These are phyloP conservation scores for Brachypterus glaber DNA, from an alignment of 2,888 invertebrate genomes.

Conservation along the genomic window DNA sequence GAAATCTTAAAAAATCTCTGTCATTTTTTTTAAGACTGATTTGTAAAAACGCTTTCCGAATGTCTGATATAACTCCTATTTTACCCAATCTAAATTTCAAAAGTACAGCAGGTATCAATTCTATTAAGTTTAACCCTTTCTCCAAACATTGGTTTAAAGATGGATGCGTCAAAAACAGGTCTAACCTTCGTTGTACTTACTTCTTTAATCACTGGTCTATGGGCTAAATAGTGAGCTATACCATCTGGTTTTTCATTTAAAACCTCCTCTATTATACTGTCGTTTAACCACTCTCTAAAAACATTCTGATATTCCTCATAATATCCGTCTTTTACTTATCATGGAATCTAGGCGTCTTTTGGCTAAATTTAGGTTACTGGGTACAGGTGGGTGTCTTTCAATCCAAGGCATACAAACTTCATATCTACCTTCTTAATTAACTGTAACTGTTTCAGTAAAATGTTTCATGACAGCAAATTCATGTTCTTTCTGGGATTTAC, in stretches of 20 bases:
- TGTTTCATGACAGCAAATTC: conserved; percentile 10
- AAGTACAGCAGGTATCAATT: conserved; percentile 13
- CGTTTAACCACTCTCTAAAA: conserved; percentile 7
- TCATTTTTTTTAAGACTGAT: conserved; percentile 19
- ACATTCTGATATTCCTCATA: conserved; percentile 6
- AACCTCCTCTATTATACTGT: conserved; percentile 6
- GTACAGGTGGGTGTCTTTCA: conserved; percentile 14
- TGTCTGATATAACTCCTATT: conserved; percentile 7
- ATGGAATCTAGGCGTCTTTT: conserved; percentile 10
- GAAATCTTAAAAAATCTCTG: conserved; percentile 21
- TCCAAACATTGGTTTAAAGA: conserved; percentile 23
- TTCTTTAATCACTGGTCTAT: conserved; percentile 7
- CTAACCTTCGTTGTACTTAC: conserved; percentile 5
- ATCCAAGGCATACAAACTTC: conserved; percentile 18
- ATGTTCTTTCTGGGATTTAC: too few relatives aligned
- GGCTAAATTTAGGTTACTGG: conserved; percentile 12
- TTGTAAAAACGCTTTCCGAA: conserved; percentile 20
- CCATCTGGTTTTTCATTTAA: conserved; percentile 1
- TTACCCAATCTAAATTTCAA: conserved; percentile 16
- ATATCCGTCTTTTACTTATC: conserved; percentile 6
- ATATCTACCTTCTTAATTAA: conserved; percentile 15
- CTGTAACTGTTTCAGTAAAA: conserved; percentile 13
- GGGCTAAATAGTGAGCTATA: conserved; percentile 5
- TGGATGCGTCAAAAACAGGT: conserved; percentile 12
- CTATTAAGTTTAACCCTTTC: conserved; percentile 18